A percentile compares a stretch with the other conserved stretches of the same genome.
phyloP scores from a whole-genome alignment of 2,113 vertebrate species.

The Ramphastos sulfuratus region DNA sequence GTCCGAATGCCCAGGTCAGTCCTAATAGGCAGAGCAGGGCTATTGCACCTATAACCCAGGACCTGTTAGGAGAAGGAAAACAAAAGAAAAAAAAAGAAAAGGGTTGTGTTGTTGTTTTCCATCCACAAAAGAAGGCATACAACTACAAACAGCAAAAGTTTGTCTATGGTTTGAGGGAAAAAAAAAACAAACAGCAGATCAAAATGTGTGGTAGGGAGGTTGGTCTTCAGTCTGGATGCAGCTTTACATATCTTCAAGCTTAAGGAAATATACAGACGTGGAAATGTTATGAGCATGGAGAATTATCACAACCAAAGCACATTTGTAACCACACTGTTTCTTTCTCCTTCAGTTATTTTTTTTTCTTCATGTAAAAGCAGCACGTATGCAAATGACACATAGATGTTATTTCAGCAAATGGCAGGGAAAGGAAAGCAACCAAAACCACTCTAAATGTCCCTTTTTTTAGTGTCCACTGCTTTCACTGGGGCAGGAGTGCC shows the following conservation, averaged over 20 bases:
- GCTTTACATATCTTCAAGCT: constrained; percentile 60
- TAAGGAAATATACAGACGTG: constrained; percentile 65
- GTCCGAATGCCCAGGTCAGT: constrained; percentile 97
- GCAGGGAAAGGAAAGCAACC: constrained; percentile 2
- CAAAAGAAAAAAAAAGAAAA: not conserved
- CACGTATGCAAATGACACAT: constrained; percentile 67
- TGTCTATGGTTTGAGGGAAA: constrained; percentile 16
- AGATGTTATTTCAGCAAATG: constrained; percentile 67
- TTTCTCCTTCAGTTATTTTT: not conserved
- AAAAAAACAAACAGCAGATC: not conserved
- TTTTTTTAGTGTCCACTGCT: constrained; percentile 15
- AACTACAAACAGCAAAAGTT: constrained; percentile 35
- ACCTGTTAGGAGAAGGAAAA: constrained; percentile 78
- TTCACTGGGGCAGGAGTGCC: not conserved
- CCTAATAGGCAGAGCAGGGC: constrained; percentile 96
- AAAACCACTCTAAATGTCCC: not conserved
- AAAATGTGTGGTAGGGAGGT: not conserved
- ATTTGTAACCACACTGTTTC: constrained; percentile 25
- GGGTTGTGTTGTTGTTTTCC: not conserved
- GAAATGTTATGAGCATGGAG: constrained; percentile 59
- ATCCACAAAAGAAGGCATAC: not conserved
- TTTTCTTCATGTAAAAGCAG: constrained; percentile 43
- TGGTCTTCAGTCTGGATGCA: constrained; percentile 52
- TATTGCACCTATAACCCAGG: constrained; percentile 98
- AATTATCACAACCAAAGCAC: constrained; percentile 57